Evolutionary conservation across 2,888 invertebrate species (phyloP).

Genomic region (Ophion obscuratus): DNA sequence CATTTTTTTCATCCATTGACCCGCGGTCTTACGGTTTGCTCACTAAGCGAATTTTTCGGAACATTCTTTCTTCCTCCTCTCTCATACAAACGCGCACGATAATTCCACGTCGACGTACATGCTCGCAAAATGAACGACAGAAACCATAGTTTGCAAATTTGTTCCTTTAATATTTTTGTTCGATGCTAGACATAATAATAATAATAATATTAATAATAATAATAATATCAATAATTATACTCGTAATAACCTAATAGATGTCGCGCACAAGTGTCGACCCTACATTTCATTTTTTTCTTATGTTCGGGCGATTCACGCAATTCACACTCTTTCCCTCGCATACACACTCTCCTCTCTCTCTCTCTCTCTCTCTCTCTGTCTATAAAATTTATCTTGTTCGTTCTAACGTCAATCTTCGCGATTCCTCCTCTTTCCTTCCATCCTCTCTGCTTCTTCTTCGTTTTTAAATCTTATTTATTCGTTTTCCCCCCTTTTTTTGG

Average conservation of each 20-base stretch:
- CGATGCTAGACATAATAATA: constrained; percentile 75
- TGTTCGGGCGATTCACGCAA: constrained; percentile 64
- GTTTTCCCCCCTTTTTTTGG: constrained; percentile 76
- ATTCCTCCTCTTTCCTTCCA: constrained; percentile 62
- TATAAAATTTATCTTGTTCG: constrained; percentile 63
- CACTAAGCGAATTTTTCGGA: constrained; percentile 67
- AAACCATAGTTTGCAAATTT: constrained; percentile 69
- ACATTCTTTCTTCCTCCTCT: constrained; percentile 39
- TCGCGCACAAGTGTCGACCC: constrained; percentile 66
- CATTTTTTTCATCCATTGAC: constrained; percentile 38
- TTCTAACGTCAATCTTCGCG: constrained; percentile 62
- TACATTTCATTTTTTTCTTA: constrained; percentile 61
- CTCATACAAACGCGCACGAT: constrained; percentile 54
- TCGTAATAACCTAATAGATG: constrained; percentile 73
- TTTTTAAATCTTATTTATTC: constrained; percentile 57
- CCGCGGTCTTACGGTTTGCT: constrained; percentile 57
- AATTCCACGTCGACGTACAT: constrained; percentile 34
- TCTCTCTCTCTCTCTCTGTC: constrained; percentile 59
- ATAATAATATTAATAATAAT: constrained; percentile 49
- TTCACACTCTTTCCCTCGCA: constrained; percentile 61
- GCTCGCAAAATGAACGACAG: constrained; percentile 43
- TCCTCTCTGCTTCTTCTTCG: constrained; percentile 14
- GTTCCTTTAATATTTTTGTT: constrained; percentile 67
- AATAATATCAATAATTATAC: constrained; percentile 49
- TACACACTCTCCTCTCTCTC: constrained; percentile 26